Conservation (phyloP, 1,140 invertebrate species). For the Caenorhabditis brenneri region DNA sequence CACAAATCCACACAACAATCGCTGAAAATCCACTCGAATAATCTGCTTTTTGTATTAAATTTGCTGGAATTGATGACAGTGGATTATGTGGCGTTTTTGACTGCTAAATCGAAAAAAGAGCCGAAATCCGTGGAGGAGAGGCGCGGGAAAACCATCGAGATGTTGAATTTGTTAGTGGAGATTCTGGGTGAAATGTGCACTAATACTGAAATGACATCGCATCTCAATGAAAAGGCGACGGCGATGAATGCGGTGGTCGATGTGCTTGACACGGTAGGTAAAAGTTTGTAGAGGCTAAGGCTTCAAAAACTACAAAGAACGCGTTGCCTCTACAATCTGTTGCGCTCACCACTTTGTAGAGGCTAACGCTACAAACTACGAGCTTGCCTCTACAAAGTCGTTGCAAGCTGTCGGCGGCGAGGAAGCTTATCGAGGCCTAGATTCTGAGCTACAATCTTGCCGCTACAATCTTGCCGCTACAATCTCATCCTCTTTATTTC, state of each 20-base stretch:
- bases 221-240: conserved; percentile 2
- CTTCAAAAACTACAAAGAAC: too few relatives aligned
- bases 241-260: not conserved
- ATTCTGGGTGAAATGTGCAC: conserved; percentile 27
- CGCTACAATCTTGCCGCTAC: too few relatives aligned
- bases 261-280: conserved; percentile 12
- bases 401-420: too few relatives aligned
- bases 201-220: not conserved
- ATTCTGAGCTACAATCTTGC: too few relatives aligned
- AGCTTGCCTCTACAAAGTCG: too few relatives aligned
- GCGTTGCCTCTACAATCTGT: too few relatives aligned
- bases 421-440: too few relatives aligned
- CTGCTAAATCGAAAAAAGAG: not conserved
- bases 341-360: too few relatives aligned
- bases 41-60: conserved; percentile 36
- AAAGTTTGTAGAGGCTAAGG: too few relatives aligned
- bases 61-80: conserved; percentile 33
- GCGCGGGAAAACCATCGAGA: not conserved
- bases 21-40: conserved; percentile 49
- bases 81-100: conserved; percentile 6
- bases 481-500: not conserved
- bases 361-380: too few relatives aligned
- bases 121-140: not conserved
- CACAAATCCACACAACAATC: too few relatives aligned
- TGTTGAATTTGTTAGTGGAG: not conserved